Base-by-base conservation (phyloP, 2,113 vertebrate genomes). In the Hiodon alosoides region DNA sequence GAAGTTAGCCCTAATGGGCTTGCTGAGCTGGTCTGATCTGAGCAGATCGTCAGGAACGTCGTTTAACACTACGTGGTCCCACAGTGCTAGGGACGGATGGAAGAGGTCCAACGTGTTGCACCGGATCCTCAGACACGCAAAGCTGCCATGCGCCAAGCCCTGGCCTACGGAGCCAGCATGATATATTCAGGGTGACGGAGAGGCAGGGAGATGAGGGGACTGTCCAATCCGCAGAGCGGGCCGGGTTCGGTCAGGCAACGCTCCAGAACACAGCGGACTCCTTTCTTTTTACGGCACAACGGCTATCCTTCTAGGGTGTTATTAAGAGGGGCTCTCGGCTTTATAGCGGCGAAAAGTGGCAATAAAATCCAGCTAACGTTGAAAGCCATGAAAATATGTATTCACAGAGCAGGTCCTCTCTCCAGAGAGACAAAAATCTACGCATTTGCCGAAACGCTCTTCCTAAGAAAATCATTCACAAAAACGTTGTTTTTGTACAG, bases 371-470 rank as follows among this genome's bases (percentile, higher is more conserved):
- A 8, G 16, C 16, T 17, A 8, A 65, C 9, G 17, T 65, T 65
- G 62, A 65, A 65, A 7, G 17, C 3, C 31, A 31, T 31, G 31
- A 31, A 31, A 31, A 31, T 31, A 31, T 31, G 31, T 31, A 31
- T 31, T 31, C 31, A 31, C 31, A 31, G 31, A 31, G 31, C 31
- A 2, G 31, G 31, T 31, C 48, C 2, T 3, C 55, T 14, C 3
- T 16, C 10, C 11, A n/a, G 16, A 10, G 69, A 59, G 31, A 50
- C 11, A 16, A 5, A 61, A 17, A 76, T 69, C 2, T 58, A 65
- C 73, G 60, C 66, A 66, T 81, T 58, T 70, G 14, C 77, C 74
- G 72, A 51, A 72, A 73, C 67, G 68, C 16, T 62, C n/a, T 16
- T 70, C 72, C 66, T 57, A 72, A 48, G 52, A 14, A 67, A 77